Base-by-base conservation (phyloP, 2,797 vertebrate genomes). In the Hydrophis major region DNA sequence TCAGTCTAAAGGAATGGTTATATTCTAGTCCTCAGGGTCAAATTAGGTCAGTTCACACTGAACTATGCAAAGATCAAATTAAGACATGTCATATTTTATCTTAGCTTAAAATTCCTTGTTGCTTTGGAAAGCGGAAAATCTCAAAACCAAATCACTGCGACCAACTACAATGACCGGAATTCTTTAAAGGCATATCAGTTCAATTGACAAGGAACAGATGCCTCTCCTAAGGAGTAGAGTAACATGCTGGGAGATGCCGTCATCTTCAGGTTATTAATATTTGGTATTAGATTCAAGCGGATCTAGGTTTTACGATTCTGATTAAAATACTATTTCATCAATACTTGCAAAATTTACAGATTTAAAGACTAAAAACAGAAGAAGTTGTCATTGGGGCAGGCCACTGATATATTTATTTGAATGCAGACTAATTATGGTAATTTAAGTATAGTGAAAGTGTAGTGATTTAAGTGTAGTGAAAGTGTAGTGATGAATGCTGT, bases 331-430 rank as follows among this genome's bases (percentile, higher is more conserved):
- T 37, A 37, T 37, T 74, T 74, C 66, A 18, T 37, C 66, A 37
- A 74, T 74, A 20, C 66, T 74, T 20, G 16, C 66, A 86, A 86
- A 53, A 50, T 86, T 94, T 95, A 93, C 96, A 95, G 88, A 94
- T 96, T 96, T 94, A 95, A 95, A 89, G n/a, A 22, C 7, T 97
- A 25, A 92, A 96, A 97, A 96, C 22, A 97, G 94, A 95, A 96
- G 92, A 94, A 95, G 95, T 93, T 95, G 89, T 55, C 96, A 95
- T 94, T 92, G 50, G 94, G 94, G 94, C 42, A 18, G 1, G 3
- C 32, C 16, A 63, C 28, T 20, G 5, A 61, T 1, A 83, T 3
- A 11, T 47, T 92, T 89, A 74, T 74, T 4, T 56, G 37, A 59
- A 22, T 6, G 28, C 13, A 74, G 10, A 50, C 11, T 88, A 50